A percentile compares a stretch with the other conserved stretches of the same genome.
These are phyloP conservation scores for Drosophila kambysellisi DNA, from an alignment of 2,888 invertebrate genomes.

Conservation along the genomic window DNA sequence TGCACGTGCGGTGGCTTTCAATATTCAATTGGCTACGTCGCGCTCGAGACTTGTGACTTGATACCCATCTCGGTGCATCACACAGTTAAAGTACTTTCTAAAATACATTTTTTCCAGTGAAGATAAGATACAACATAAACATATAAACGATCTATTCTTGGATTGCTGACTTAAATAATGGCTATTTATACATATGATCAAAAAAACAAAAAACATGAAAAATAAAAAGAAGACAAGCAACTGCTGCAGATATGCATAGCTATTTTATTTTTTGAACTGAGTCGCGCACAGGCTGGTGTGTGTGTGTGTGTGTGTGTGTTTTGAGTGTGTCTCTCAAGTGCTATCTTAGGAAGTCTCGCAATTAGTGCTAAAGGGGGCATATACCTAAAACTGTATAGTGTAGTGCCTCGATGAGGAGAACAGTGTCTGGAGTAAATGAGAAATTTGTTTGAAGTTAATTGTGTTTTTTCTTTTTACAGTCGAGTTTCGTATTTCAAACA, in stretches of 20 bases:
- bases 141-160: constrained; percentile 44
- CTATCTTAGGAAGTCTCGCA: constrained; percentile 23
- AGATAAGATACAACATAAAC: constrained; percentile 22
- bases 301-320: constrained; percentile 3
- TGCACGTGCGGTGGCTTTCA: constrained; percentile 60
- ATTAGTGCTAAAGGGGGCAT: constrained; percentile 20
- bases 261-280: constrained; percentile 22
- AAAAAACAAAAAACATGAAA: not conserved
- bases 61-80: constrained; percentile 3
- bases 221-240: constrained; percentile 3
- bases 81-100: constrained; percentile 24
- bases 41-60: constrained; percentile 18
- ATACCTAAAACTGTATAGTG: constrained; percentile 17
- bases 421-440: constrained; percentile 3
- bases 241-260: constrained; percentile 7
- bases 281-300: not conserved
- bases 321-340: constrained; percentile 20
- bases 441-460: constrained; percentile 15
- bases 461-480: constrained; percentile 19
- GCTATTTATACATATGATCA: constrained; percentile 19
- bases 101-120: constrained; percentile 40
- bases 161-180: constrained; percentile 29
- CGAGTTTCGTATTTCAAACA: constrained; percentile 12
- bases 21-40: constrained; percentile 18
- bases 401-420: constrained; percentile 9